These are phyloP conservation scores for Lepidostoma basale DNA, from an alignment of 1,140 invertebrate genomes.

Conservation along the genomic window DNA sequence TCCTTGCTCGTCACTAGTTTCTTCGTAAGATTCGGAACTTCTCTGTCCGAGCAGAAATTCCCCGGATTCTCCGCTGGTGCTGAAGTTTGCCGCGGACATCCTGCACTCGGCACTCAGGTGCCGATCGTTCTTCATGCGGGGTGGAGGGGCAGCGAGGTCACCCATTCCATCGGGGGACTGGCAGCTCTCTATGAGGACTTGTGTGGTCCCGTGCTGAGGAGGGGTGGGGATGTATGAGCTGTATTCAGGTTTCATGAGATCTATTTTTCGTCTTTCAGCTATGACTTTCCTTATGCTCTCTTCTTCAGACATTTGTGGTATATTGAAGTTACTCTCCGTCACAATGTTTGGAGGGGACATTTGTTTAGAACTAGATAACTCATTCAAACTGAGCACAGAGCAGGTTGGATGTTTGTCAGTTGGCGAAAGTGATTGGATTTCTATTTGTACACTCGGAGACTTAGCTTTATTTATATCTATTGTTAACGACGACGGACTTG, in stretches of 20 bases:
- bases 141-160: constrained; percentile 7
- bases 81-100: constrained; percentile 44
- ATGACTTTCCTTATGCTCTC: constrained; percentile 60
- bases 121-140: constrained; percentile 32
- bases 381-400: constrained; percentile 19
- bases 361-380: constrained; percentile 30
- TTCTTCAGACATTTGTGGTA: constrained; percentile 48
- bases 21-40: constrained; percentile 43
- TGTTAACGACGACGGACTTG: constrained; percentile 1
- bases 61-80: constrained; percentile 42
- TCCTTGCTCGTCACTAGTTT: constrained; percentile 44
- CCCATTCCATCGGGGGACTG: constrained; percentile 37
- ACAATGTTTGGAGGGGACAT: constrained; percentile 28
- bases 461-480: constrained; percentile 27
- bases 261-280: constrained; percentile 58
- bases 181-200: constrained; percentile 44
- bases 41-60: constrained; percentile 41
- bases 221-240: constrained; percentile 27
- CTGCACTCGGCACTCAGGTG: constrained; percentile 42
- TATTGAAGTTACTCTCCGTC: constrained; percentile 27
- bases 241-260: constrained; percentile 51
- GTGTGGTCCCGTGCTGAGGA: constrained; percentile 33
- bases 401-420: constrained; percentile 12
- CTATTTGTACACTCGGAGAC: constrained; percentile 13
- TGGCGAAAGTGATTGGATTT: constrained; percentile 36